phyloP scores from a whole-genome alignment of 2,113 vertebrate species.

The Plotosus lineatus region DNA sequence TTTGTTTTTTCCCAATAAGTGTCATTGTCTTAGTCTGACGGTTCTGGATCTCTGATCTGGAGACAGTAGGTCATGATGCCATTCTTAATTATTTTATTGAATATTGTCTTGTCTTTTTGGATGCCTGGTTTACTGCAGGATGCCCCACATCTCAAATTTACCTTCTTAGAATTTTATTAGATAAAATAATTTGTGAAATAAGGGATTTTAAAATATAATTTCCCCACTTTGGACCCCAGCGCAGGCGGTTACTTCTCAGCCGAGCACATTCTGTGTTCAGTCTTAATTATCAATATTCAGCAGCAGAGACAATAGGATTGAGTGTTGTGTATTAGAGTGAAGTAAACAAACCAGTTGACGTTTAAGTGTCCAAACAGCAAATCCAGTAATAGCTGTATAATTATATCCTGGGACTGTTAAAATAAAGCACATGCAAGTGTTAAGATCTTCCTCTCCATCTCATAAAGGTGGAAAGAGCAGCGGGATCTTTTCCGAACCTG shows the following conservation, averaged over 20 bases:
- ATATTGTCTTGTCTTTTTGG: neutral
- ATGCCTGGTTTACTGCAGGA: neutral
- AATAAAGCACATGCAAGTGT: neutral
- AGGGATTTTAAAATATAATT: too few species aligned
- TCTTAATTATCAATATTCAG: neutral
- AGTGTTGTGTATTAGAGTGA: neutral
- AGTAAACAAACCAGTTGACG: neutral
- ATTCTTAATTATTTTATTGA: neutral
- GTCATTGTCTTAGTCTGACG: neutral
- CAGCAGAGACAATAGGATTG: neutral
- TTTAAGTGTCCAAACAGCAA: neutral
- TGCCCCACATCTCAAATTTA: neutral
- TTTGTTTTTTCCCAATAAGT: neutral
- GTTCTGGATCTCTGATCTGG: neutral
- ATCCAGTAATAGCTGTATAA: neutral
- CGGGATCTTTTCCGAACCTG: slow-evolving; percentile 84
- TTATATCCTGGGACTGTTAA: neutral
- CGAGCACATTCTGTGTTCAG: neutral
- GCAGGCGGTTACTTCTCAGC: neutral
- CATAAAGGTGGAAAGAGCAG: slow-evolving; percentile 76
- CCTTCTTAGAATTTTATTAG: neutral
- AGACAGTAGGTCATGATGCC: neutral
- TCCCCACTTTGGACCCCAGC: neutral
- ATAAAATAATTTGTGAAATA: too few species aligned
- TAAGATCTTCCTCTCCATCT: neutral